Evolutionary conservation across 1,140 invertebrate species (phyloP).

Genomic region (Hestina assimilis): DNA sequence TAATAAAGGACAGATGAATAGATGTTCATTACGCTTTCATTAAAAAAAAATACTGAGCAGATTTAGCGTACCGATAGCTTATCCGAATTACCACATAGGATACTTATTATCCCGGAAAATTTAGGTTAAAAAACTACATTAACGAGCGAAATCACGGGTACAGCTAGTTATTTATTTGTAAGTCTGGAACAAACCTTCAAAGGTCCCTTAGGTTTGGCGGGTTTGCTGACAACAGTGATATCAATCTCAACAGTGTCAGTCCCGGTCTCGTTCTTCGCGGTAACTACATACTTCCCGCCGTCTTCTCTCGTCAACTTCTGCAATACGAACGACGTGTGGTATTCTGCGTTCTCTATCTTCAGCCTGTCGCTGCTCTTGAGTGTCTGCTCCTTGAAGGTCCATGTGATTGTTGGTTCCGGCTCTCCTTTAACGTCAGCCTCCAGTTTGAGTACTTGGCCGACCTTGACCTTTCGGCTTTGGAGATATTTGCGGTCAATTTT

Average conservation of each 20-base stretch:
- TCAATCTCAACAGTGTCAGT: conserved; percentile 95
- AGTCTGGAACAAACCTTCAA: conserved; percentile 86
- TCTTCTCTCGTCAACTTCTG: conserved; percentile 90
- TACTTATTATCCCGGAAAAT: no score
- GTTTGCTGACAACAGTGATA: conserved; percentile 91
- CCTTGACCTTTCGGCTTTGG: conserved; percentile 90
- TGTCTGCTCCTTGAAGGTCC: conserved; percentile 87
- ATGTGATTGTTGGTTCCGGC: conserved; percentile 91
- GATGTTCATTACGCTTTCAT: no score
- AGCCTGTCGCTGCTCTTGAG: conserved; percentile 83
- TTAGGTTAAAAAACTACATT: no score
- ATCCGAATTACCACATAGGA: no score
- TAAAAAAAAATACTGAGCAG: no score
- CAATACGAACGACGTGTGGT: conserved; percentile 94
- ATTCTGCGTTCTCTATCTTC: conserved; percentile 94
- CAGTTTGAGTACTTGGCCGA: conserved; percentile 91
- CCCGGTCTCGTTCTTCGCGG: conserved; percentile 95
- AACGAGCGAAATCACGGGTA: no score
- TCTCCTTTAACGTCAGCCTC: conserved; percentile 95
- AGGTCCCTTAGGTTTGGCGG: conserved; percentile 91
- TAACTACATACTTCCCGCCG: conserved; percentile 92
- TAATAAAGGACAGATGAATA: no score
- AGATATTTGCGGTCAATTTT: conserved; percentile 96
- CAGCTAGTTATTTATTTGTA: no score
- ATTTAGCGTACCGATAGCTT: no score